Conservation (phyloP, 2,888 invertebrate species). For the Diabrotica balteata region DNA sequence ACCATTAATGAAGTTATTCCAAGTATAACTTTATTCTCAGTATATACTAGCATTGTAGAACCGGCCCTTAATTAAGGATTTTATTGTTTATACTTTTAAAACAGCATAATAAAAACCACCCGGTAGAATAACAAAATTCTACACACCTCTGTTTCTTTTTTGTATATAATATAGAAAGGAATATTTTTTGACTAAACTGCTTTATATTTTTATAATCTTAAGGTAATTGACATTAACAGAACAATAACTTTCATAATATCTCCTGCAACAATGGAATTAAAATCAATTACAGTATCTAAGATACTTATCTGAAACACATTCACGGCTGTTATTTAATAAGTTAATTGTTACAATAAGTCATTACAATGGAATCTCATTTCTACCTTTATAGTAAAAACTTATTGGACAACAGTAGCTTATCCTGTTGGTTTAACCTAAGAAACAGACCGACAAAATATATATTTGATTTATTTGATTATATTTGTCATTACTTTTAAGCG, state of each 20-base stretch:
- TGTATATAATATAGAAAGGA: not conserved
- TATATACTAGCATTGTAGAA: too few relatives aligned
- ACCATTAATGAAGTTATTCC: too few relatives aligned
- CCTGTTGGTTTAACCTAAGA: slow-evolving; percentile 28
- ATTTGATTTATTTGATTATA: too few relatives aligned
- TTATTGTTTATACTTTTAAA: too few relatives aligned
- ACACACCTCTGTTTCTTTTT: too few relatives aligned
- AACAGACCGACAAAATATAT: slow-evolving; percentile 27
- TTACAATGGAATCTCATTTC: slow-evolving; percentile 27
- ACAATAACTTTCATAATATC: slow-evolving; percentile 38
- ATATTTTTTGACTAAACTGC: not conserved
- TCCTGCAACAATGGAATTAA: slow-evolving; percentile 34
- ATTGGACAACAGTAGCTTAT: slow-evolving; percentile 33
- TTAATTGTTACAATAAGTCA: slow-evolving; percentile 41
- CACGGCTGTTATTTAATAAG: slow-evolving; percentile 32
- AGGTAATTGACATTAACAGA: slow-evolving; percentile 34
- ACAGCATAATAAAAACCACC: too few relatives aligned
- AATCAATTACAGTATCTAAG: slow-evolving; percentile 40
- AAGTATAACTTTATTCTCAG: too few relatives aligned
- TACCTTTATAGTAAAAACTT: slow-evolving; percentile 25
- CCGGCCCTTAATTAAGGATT: too few relatives aligned
- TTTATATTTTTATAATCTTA: slow-evolving; percentile 4
- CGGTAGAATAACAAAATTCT: too few relatives aligned
- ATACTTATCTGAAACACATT: slow-evolving; percentile 37
- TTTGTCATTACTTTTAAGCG: too few relatives aligned